Percentiles rank a stretch among this genome's conserved stretches.
phyloP scores from a whole-genome alignment of 2,113 vertebrate genomes.

The Anser cygnoides region DNA sequence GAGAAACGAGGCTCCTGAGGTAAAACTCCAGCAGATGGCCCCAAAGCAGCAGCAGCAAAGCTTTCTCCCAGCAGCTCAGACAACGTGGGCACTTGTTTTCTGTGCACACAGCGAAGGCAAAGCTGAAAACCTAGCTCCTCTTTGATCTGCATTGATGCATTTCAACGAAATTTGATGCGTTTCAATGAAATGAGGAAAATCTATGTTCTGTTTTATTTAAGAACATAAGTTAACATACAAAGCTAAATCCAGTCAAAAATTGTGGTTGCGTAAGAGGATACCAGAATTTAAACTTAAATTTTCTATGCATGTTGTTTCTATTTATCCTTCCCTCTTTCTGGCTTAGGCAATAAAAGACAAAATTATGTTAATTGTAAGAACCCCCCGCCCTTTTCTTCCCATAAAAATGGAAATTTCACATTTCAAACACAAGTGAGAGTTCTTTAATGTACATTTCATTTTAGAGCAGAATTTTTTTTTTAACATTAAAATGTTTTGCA shows the following conservation, averaged over 20 bases:
- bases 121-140: not conserved
- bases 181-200: not conserved
- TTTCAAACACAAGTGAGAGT: not conserved
- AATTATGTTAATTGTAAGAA: not conserved
- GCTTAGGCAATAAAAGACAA: not conserved
- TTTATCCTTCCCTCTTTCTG: not conserved
- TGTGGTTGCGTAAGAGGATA: not conserved
- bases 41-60: not conserved
- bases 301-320: not conserved
- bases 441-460: not conserved
- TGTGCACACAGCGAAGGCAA: not conserved
- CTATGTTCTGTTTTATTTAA: not conserved
- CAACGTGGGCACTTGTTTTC: not conserved
- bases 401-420: not conserved
- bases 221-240: not conserved
- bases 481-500: not conserved
- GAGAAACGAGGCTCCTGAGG: not conserved
- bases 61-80: not conserved
- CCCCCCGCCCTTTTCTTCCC: not conserved
- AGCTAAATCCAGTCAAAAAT: not conserved
- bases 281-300: not conserved
- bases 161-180: too few relatives aligned
- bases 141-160: not conserved
- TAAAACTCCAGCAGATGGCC: conserved; percentile 57
- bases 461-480: not conserved